A percentile compares a stretch with the other conserved stretches of the same genome.
Evolutionary conservation across 2,113 vertebrate species (phyloP).

Genomic region (Sinocyclocheilus rhinocerous): DNA sequence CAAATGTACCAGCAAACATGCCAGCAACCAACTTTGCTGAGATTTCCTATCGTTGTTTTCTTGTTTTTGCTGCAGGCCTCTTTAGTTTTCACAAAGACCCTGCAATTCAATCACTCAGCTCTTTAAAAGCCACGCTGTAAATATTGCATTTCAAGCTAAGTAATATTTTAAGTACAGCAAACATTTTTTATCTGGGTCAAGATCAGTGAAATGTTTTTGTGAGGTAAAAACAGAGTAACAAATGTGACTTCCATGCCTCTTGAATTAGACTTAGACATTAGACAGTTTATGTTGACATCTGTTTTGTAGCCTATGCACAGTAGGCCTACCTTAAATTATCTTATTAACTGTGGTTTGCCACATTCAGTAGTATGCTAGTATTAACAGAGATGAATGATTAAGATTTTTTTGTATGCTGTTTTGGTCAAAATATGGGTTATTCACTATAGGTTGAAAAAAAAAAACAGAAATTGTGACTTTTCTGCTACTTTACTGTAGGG

Average conservation of each 20-base stretch:
- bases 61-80: constrained; percentile 23
- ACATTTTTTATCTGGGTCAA: constrained; percentile 45
- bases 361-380: background rate
- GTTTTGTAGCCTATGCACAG: background rate
- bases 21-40: background rate
- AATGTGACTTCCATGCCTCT: background rate
- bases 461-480: background rate
- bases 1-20: background rate
- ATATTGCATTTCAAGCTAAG: constrained; percentile 50
- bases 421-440: background rate
- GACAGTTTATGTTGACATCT: background rate
- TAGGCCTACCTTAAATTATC: background rate
- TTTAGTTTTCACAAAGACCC: constrained; percentile 21
- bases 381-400: background rate
- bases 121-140: constrained; percentile 41
- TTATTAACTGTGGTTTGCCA: background rate
- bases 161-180: constrained; percentile 48
- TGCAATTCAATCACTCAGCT: constrained; percentile 40
- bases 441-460: background rate
- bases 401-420: background rate
- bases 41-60: background rate
- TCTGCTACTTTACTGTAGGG: no score
- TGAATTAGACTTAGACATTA: background rate
- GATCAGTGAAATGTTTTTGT: constrained; percentile 21
- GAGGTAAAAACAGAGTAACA: background rate